These are phyloP conservation scores for Heliothis virescens DNA, from an alignment of 1,140 invertebrate genomes.

Conservation along the genomic window DNA sequence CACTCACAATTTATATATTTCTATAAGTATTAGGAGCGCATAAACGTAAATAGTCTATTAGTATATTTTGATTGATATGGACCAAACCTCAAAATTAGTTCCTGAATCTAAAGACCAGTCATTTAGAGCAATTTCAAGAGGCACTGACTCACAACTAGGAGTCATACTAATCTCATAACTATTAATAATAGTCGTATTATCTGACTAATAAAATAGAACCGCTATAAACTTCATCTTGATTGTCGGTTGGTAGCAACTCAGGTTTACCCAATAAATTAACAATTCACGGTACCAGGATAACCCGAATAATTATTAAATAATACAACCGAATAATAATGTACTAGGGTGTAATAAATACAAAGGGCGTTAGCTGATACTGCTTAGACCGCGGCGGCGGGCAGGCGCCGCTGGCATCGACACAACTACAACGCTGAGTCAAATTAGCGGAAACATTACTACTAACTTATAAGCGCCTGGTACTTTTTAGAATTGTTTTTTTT, in stretches of 20 bases:
- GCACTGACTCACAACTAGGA: not conserved
- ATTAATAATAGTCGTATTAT: not conserved
- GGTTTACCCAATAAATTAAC: slow-evolving; percentile 19
- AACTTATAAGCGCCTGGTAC: slow-evolving; percentile 65
- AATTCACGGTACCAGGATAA: slow-evolving; percentile 4
- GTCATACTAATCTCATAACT: not conserved
- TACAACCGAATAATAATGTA: slow-evolving; percentile 48
- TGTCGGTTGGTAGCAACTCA: slow-evolving; percentile 11
- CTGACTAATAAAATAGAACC: not conserved
- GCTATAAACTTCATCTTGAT: not conserved
- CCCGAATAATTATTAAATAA: slow-evolving; percentile 47
- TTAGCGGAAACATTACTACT: slow-evolving; percentile 63
- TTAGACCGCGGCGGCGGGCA: slow-evolving; percentile 35
- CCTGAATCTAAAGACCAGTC: too few species aligned
- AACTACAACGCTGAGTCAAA: slow-evolving; percentile 63
- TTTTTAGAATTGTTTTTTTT: slow-evolving; percentile 26
- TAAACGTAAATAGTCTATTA: not conserved
- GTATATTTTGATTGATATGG: too few species aligned
- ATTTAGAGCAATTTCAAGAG: not conserved
- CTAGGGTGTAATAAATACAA: slow-evolving; percentile 57
- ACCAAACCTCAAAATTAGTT: too few species aligned
- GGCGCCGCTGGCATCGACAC: slow-evolving; percentile 62
- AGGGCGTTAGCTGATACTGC: slow-evolving; percentile 41
- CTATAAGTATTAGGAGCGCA: not conserved
- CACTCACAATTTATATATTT: not conserved